phyloP scores from a whole-genome alignment of 37 sponge, comb jelly and placozoan genomes.

The Halichondria panicea region DNA sequence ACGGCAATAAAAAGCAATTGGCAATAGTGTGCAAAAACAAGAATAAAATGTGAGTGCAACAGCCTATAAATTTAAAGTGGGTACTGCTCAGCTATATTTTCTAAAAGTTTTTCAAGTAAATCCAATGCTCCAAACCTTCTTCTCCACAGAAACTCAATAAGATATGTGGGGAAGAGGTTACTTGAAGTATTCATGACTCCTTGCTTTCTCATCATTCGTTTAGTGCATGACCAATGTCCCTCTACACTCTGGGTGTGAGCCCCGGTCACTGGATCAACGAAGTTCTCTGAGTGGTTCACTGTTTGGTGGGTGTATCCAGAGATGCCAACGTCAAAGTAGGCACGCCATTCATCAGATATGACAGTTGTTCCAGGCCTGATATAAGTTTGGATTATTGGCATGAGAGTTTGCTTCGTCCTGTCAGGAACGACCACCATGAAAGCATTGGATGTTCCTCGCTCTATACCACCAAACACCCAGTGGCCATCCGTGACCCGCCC shows the following conservation, averaged over 20 bases:
- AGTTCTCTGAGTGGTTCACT: constrained; percentile 45
- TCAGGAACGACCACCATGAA: constrained; percentile 32
- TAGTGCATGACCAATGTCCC: constrained; percentile 3
- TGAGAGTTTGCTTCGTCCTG: constrained; percentile 27
- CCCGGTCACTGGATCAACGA: constrained; percentile 32
- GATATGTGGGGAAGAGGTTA: constrained; percentile 27
- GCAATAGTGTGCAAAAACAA: too few relatives aligned
- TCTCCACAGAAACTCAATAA: constrained; percentile 41
- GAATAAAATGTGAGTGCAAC: too few relatives aligned
- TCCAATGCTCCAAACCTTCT: constrained; percentile 1
- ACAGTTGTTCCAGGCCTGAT: constrained; percentile 25
- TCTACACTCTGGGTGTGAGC: constrained; percentile 27
- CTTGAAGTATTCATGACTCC: background rate
- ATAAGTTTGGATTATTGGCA: constrained; percentile 38
- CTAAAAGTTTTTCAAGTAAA: constrained; percentile 1
- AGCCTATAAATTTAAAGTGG: constrained; percentile 23
- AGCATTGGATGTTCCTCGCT: constrained; percentile 27
- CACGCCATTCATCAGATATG: constrained; percentile 29
- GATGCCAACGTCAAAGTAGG: constrained; percentile 3
- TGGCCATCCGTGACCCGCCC: constrained; percentile 43
- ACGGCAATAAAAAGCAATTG: too few relatives aligned
- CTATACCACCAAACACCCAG: constrained; percentile 60
- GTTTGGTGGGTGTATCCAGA: constrained; percentile 16
- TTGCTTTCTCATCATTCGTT: constrained; percentile 25
- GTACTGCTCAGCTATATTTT: constrained; percentile 41